Evolutionary conservation across 1,140 invertebrate species (phyloP), one percentile per base, ranked within the genome.

Genomic region (Ostrea denselamellosa): DNA sequence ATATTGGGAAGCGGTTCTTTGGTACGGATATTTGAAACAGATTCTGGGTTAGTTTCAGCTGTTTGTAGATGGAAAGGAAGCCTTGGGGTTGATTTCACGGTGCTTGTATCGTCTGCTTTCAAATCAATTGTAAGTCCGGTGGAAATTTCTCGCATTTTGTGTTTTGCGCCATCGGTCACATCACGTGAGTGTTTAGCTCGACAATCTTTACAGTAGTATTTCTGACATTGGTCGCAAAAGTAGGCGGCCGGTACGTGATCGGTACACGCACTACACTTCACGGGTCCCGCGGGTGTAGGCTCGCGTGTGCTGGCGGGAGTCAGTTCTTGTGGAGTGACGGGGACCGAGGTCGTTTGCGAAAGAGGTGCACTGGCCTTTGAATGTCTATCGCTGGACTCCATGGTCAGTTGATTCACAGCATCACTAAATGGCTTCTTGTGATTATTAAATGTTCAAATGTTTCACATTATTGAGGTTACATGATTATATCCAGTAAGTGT

Each of bases 121-220:
- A 54, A 17, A 62, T 52, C 81, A 19, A 86, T 52, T 4, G 86
- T 65, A 10, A 87, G 77, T 25, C 54, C 44, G 12, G 81, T 81
- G 9, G 86, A 54, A 34, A 82, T 52, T 22, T 65, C 83, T 53
- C n/a, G 86, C 22, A 87, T 83, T 83, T 87, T 82, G 10, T 81
- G 86, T 83, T 87, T 81, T 25, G 81, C 83, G 12, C 56, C 86
- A 52, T 65, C 62, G 9, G n/a, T 9, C 5, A 83, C 81, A 8
- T 62, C 71, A 34, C 28, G 56, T 10, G 77, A 28, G 54, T 87
- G 86, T 25, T 51, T 87, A 14, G 1, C 51, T 51, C 71, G 81
- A 25, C 86, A 87, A 19, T 83, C 77, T 83, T 58, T 82, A 65
- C 86, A 87, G 51, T 81, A 87, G 25, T 87, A 87, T 53, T 83